Percentiles rank a stretch among this genome's conserved stretches.
Conservation (phyloP, 2,113 vertebrate genomes). For the Dolichallabes microphthalmus region DNA sequence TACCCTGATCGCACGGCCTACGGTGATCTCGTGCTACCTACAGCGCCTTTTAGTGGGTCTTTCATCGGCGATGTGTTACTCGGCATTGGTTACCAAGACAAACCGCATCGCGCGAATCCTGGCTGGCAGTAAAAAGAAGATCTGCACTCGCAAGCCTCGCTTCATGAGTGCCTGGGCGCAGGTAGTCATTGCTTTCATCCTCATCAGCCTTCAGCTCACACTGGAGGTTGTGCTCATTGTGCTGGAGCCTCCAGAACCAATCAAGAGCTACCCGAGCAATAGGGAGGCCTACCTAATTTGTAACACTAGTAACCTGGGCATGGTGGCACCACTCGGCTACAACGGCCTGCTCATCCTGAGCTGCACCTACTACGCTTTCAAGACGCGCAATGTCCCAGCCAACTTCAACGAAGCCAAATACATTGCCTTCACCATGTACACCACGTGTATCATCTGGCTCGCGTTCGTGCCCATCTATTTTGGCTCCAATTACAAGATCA, state of each 20-base stretch:
- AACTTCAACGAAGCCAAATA: slow-evolving; percentile 99
- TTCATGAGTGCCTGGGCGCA: slow-evolving; percentile 99
- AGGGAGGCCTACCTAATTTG: slow-evolving; percentile 97
- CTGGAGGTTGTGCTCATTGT: slow-evolving; percentile 90
- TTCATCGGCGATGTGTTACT: slow-evolving; percentile 97
- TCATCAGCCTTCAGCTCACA: slow-evolving; percentile 92
- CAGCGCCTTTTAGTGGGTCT: slow-evolving; percentile 95
- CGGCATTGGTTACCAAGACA: slow-evolving; percentile 95
- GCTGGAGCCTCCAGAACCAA: slow-evolving; percentile 92
- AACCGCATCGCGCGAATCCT: slow-evolving; percentile 97
- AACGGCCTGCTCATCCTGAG: slow-evolving; percentile 98
- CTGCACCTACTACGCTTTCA: slow-evolving; percentile 99
- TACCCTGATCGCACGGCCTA: slow-evolving; percentile 91
- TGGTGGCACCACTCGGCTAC: slow-evolving; percentile 96
- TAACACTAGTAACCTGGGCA: slow-evolving; percentile 92
- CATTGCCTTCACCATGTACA: slow-evolving; percentile 99
- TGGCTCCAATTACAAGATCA: slow-evolving; percentile 99
- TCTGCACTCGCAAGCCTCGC: slow-evolving; percentile 94
- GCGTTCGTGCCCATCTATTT: slow-evolving; percentile 99
- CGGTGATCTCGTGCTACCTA: slow-evolving; percentile 90
- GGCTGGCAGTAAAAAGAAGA: slow-evolving; percentile 99
- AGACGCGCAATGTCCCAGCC: slow-evolving; percentile 96
- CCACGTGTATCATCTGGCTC: slow-evolving; percentile 99
- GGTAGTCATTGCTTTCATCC: slow-evolving; percentile 88
- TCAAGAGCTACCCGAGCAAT: slow-evolving; percentile 95